Conservation (phyloP, 2,113 vertebrate species). For the Cathartes aura region DNA sequence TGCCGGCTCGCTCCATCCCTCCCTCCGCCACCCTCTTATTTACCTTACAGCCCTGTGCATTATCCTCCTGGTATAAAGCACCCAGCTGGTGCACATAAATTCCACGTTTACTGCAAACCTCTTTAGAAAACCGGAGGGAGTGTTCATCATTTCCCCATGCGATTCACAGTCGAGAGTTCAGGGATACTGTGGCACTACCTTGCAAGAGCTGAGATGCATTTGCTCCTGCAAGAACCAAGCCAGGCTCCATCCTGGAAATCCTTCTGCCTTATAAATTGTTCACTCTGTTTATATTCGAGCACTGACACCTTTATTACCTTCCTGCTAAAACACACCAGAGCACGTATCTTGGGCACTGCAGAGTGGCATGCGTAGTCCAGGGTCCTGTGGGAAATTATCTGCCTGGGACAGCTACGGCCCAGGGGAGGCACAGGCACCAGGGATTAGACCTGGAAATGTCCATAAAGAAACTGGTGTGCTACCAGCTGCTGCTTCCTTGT, state of each 20-base stretch:
- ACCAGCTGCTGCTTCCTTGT: accelerated
- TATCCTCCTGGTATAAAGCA: background rate
- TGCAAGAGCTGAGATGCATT: background rate
- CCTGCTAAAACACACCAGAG: background rate
- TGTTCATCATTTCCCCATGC: accelerated
- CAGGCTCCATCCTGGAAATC: background rate
- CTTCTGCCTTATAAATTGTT: background rate
- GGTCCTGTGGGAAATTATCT: background rate
- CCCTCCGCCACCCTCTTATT: background rate
- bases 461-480: background rate
- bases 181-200: background rate
- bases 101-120: background rate
- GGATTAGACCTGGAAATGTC: background rate
- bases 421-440: background rate
- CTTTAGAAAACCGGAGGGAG: background rate
- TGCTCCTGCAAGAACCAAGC: background rate
- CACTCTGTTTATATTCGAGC: background rate
- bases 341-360: background rate
- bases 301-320: background rate
- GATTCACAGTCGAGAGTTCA: accelerated
- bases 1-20: background rate
- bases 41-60: background rate
- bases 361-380: accelerated
- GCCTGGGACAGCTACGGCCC: background rate
- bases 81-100: background rate